Percentiles rank a stretch among this genome's conserved stretches.
These are phyloP conservation scores for Calcarius ornatus DNA, from an alignment of 2,113 vertebrate species.

Conservation along the genomic window DNA sequence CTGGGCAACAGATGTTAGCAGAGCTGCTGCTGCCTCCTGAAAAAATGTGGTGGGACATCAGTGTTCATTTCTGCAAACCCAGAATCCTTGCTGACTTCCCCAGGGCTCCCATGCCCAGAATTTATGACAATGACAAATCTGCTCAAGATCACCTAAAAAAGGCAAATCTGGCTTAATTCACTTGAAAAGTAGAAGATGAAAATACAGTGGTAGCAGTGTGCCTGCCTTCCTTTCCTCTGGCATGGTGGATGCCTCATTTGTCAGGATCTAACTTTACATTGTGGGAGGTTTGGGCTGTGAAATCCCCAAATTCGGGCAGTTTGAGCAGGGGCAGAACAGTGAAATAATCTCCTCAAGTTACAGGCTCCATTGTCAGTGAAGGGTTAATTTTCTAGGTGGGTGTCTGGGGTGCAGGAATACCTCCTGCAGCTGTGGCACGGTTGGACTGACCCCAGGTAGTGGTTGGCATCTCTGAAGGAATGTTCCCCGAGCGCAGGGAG, in stretches of 20 bases:
- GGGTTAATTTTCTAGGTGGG: background rate
- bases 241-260: background rate
- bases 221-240: background rate
- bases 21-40: background rate
- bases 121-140: background rate
- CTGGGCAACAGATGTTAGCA: background rate
- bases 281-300: background rate
- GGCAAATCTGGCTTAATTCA: background rate
- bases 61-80: background rate
- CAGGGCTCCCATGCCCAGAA: rapidly evolving
- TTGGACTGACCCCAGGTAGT: background rate
- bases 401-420: background rate
- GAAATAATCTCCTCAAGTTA: background rate
- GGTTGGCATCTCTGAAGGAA: background rate
- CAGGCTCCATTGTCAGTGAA: background rate
- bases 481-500: background rate
- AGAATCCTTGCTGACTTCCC: background rate
- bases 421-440: background rate
- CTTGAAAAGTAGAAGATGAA: background rate
- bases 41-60: background rate
- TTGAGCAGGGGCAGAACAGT: background rate
- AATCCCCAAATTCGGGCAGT: background rate
- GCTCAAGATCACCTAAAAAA: background rate
- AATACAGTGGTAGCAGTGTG: background rate
- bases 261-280: background rate